Evolutionary conservation across 2,888 invertebrate species (phyloP).

Genomic region (Melikaiella ostensackeni): DNA sequence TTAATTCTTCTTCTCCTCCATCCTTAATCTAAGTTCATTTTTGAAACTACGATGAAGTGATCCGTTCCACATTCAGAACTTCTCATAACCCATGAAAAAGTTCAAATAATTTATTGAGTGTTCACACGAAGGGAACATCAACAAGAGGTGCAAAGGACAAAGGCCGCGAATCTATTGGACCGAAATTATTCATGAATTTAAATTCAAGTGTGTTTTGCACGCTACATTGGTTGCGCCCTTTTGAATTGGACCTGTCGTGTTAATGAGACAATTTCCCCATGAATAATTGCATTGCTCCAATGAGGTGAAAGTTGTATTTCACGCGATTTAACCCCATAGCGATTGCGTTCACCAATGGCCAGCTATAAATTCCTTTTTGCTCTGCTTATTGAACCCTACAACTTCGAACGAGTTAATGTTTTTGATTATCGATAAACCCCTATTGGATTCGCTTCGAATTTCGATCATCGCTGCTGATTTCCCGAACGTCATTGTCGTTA

Average conservation of each 20-base stretch:
- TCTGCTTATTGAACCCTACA: background rate
- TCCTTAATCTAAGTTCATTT: too few species aligned
- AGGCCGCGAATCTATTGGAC: background rate
- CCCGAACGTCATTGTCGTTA: background rate
- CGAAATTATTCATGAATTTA: conserved; percentile 73
- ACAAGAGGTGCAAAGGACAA: background rate
- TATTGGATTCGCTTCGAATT: background rate
- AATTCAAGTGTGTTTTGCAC: conserved; percentile 66
- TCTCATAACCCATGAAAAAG: background rate
- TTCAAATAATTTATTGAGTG: background rate
- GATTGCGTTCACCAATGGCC: conserved; percentile 43
- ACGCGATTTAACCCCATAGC: conserved; percentile 62
- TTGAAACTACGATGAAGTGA: too few species aligned
- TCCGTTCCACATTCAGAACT: too few species aligned
- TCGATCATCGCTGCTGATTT: conserved; percentile 3
- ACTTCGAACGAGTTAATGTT: background rate
- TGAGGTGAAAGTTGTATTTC: conserved; percentile 66
- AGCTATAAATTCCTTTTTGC: background rate
- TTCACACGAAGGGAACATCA: background rate
- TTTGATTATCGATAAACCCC: background rate
- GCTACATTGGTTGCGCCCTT: conserved; percentile 68
- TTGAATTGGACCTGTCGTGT: conserved; percentile 50
- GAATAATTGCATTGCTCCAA: conserved; percentile 64
- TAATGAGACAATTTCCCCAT: conserved; percentile 49
- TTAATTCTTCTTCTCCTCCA: too few species aligned